Conservation (phyloP, 2,113 vertebrate genomes). For the Melanostigma gelatinosum region DNA sequence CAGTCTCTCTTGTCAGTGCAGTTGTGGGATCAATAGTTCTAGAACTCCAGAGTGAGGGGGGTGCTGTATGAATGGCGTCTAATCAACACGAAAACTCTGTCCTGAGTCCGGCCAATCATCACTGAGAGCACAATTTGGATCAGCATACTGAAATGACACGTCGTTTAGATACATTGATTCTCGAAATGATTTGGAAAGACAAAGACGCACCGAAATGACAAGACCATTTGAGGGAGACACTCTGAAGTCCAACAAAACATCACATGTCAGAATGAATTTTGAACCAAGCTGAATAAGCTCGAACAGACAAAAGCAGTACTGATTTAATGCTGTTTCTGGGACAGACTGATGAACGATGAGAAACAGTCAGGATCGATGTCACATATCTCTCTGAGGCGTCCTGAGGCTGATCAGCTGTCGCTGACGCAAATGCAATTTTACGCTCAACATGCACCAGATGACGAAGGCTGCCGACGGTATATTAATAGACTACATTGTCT, state of each 20-base stretch:
- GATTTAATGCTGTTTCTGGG: slow-evolving; percentile 13
- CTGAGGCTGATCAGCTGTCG: slow-evolving; percentile 54
- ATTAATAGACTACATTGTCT: not conserved
- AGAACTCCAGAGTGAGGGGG: not conserved
- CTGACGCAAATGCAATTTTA: slow-evolving; percentile 33
- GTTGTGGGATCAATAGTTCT: slow-evolving; percentile 6
- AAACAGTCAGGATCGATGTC: slow-evolving; percentile 27
- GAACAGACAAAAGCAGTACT: not conserved
- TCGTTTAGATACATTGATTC: not conserved
- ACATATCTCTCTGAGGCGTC: slow-evolving; percentile 16
- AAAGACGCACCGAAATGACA: not conserved
- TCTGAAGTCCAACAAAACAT: not conserved
- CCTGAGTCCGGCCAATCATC: not conserved
- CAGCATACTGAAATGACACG: not conserved
- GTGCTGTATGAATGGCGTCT: not conserved
- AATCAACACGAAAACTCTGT: slow-evolving; percentile 2
- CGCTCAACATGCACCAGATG: slow-evolving; percentile 29
- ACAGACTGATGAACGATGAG: slow-evolving; percentile 2
- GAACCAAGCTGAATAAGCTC: not conserved
- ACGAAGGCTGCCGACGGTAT: not conserved
- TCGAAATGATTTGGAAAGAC: slow-evolving; percentile 20
- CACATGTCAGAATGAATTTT: slow-evolving; percentile 13
- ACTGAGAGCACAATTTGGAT: not conserved
- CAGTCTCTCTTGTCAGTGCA: slow-evolving; percentile 5
- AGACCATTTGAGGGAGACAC: not conserved